Percentiles rank a stretch among this genome's conserved stretches.
These are phyloP conservation scores for Tauraco hartlaubi DNA, from an alignment of 2,797 vertebrate genomes.

Conservation along the genomic window DNA sequence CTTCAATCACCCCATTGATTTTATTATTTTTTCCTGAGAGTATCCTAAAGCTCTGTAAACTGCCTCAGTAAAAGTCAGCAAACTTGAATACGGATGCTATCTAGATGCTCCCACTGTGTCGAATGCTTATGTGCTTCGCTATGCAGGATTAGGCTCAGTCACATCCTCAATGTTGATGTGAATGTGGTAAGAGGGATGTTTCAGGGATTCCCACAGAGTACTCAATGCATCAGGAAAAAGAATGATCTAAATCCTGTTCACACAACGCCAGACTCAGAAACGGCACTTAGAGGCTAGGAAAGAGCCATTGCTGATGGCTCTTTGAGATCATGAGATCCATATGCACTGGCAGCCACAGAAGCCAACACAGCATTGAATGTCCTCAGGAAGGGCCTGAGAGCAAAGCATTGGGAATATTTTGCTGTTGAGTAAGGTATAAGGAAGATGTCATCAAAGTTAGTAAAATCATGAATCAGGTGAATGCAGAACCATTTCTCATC, in stretches of 20 bases:
- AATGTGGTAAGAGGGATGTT: not conserved
- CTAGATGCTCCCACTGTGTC: not conserved
- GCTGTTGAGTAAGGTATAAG: not conserved
- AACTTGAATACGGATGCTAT: not conserved
- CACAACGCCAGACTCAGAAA: not conserved
- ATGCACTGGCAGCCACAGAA: not conserved
- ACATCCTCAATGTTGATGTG: fast-evolving
- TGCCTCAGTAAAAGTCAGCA: not conserved
- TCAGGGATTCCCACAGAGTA: not conserved
- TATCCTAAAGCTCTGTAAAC: not conserved
- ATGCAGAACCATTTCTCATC: not conserved
- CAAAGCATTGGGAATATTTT: not conserved
- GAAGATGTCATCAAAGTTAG: not conserved
- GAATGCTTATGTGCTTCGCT: not conserved
- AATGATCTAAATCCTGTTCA: not conserved
- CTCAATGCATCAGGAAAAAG: not conserved
- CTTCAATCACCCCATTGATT: not conserved
- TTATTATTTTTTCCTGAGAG: not conserved
- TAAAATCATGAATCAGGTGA: not conserved
- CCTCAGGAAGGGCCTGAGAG: not conserved
- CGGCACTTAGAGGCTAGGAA: not conserved
- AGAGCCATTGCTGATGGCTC: not conserved
- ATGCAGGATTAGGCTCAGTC: not conserved
- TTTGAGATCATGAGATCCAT: not conserved
- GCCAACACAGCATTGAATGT: not conserved